Percentiles rank a stretch among this genome's conserved stretches.
phyloP scores from a whole-genome alignment of 2,888 invertebrate genomes.

The Coenonympha arcania region DNA sequence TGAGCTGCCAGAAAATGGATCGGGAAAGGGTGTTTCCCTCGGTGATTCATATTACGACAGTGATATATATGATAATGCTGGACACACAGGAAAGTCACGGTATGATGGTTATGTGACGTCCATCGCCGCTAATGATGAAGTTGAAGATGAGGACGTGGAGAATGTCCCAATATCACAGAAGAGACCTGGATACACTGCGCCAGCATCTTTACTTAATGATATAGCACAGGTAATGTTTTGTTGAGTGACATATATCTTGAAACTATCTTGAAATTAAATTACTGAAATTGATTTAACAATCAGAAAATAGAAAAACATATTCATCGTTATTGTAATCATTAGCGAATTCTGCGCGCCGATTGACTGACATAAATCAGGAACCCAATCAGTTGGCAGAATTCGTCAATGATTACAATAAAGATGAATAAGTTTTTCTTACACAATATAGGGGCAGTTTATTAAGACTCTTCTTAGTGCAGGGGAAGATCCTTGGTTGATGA shows the following conservation, averaged over 20 bases:
- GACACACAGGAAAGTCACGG: slow-evolving; percentile 79
- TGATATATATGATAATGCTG: slow-evolving; percentile 89
- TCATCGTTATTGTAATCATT: no score
- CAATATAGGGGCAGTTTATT: no score
- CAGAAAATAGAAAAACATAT: no score
- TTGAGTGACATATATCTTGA: neutral
- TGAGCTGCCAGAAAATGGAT: slow-evolving; percentile 78
- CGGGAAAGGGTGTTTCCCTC: slow-evolving; percentile 86
- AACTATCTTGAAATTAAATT: no score
- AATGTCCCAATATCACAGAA: slow-evolving; percentile 81
- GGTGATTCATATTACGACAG: slow-evolving; percentile 92
- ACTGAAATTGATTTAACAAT: no score
- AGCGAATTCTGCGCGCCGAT: no score
- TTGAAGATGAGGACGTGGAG: slow-evolving; percentile 94
- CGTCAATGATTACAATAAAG: no score
- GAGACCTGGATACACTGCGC: slow-evolving; percentile 86
- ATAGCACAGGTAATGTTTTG: slow-evolving; percentile 82
- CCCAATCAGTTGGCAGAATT: no score
- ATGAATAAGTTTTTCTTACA: no score
- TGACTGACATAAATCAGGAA: no score
- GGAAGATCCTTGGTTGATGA: no score
- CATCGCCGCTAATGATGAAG: slow-evolving; percentile 96
- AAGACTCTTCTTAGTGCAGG: no score
- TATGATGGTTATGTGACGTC: slow-evolving; percentile 97
- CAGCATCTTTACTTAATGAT: slow-evolving; percentile 91